Percentiles rank a stretch among this genome's conserved stretches.
These are phyloP conservation scores for Corythornis vintsioides DNA, from an alignment of 2,113 vertebrate genomes.

Conservation along the genomic window DNA sequence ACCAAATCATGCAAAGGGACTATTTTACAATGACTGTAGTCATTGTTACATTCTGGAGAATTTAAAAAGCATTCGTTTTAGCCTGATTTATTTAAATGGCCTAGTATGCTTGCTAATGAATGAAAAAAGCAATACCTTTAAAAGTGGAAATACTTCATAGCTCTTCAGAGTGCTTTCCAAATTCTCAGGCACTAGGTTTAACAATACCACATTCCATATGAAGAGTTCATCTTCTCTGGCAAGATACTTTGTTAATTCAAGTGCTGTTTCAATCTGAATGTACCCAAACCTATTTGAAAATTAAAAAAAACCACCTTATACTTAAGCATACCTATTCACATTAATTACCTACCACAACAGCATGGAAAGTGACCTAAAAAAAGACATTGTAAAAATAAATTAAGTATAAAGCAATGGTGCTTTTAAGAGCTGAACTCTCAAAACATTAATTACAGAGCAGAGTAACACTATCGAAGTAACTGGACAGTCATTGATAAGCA, in stretches of 20 bases:
- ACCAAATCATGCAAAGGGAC: neutral
- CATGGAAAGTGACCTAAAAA: neutral
- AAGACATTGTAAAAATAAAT: neutral
- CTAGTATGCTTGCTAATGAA: neutral
- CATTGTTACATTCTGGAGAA: neutral
- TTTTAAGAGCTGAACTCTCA: neutral
- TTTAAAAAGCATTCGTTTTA: neutral
- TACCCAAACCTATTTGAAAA: constrained; percentile 73
- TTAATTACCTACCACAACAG: neutral
- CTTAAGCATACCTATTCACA: neutral
- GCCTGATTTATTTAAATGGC: neutral
- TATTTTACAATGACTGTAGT: neutral
- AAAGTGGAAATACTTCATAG: constrained; percentile 72
- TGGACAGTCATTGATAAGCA: neutral
- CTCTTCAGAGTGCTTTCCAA: constrained; percentile 55
- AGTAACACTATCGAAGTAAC: neutral
- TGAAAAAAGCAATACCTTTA: constrained; percentile 76
- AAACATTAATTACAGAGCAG: neutral
- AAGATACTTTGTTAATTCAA: constrained; percentile 81
- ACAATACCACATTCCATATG: constrained; percentile 73
- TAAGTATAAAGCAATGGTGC: neutral
- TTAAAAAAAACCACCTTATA: neutral
- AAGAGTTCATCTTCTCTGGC: constrained; percentile 76
- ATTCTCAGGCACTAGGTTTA: constrained; percentile 47
- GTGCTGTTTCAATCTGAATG: constrained; percentile 72